phyloP scores from a whole-genome alignment of 2,113 vertebrate species.

The Opisthocomus hoazin region DNA sequence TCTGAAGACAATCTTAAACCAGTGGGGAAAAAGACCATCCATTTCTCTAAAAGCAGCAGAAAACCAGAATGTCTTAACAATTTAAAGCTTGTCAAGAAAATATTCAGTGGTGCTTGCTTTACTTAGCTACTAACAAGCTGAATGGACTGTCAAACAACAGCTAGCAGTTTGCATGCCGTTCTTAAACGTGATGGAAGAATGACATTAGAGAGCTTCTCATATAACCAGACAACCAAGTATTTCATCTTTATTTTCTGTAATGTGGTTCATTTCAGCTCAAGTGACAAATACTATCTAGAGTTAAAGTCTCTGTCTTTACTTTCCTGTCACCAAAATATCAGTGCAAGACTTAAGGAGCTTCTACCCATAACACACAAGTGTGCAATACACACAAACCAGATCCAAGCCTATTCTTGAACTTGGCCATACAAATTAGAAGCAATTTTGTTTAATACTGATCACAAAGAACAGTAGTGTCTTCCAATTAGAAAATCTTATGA shows the following conservation, averaged over 20 bases:
- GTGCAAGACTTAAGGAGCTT: neutral
- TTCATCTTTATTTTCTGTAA: neutral
- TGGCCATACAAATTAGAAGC: neutral
- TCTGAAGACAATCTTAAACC: neutral
- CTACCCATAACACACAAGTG: neutral
- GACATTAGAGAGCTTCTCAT: neutral
- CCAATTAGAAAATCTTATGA: neutral
- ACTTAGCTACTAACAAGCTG: neutral
- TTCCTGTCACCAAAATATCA: neutral
- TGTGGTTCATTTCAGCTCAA: neutral
- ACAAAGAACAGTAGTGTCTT: neutral
- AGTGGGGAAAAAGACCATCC: rapidly evolving
- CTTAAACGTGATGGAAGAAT: neutral
- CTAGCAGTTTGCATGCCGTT: neutral
- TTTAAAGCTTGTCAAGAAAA: neutral
- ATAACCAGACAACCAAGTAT: neutral
- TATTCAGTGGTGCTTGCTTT: neutral
- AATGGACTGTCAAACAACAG: neutral
- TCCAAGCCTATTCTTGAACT: neutral
- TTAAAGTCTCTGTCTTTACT: neutral
- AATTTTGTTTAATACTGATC: neutral
- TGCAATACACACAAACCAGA: neutral
- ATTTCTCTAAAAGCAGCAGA: neutral
- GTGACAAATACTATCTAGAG: neutral
- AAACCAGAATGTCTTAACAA: neutral